These are phyloP conservation scores for Saguinus midas DNA, from an alignment of 2,113 vertebrate species.

Conservation along the genomic window DNA sequence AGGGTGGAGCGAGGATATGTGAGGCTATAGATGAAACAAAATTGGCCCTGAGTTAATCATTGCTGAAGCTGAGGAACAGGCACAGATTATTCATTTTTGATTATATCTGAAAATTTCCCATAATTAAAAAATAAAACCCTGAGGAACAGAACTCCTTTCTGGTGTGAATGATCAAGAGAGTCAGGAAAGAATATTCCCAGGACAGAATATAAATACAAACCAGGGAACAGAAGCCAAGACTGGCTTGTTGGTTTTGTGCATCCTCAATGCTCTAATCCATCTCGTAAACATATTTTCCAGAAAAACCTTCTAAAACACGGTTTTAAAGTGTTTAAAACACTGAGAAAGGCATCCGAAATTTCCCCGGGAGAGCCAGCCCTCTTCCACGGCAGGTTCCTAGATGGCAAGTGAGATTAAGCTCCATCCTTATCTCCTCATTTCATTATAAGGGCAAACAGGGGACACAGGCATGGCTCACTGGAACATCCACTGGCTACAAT, in stretches of 20 bases:
- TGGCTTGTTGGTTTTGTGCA: background rate
- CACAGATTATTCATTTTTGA: conserved; percentile 1
- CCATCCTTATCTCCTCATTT: background rate
- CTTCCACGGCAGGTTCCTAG: background rate
- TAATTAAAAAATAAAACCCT: conserved; percentile 40
- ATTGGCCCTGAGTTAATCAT: conserved; percentile 13
- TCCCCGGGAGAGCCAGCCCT: background rate
- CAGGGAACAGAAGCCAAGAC: background rate
- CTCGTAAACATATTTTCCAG: background rate
- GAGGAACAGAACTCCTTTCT: background rate
- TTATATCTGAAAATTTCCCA: conserved; percentile 58
- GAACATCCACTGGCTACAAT: too few species aligned
- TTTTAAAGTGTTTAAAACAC: background rate
- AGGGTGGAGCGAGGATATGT: background rate
- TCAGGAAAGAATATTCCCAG: background rate
- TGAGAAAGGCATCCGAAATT: background rate
- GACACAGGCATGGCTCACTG: background rate
- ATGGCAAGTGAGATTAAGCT: background rate
- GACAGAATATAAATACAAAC: background rate
- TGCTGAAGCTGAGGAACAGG: background rate
- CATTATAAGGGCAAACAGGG: background rate
- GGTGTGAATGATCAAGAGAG: background rate
- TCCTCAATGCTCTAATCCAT: background rate
- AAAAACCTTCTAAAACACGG: background rate
- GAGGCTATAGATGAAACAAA: conserved; percentile 63